Evolutionary conservation across 1,140 invertebrate species (phyloP), one percentile per base, ranked within the genome.

Genomic region (Drosophila novamexicana): DNA sequence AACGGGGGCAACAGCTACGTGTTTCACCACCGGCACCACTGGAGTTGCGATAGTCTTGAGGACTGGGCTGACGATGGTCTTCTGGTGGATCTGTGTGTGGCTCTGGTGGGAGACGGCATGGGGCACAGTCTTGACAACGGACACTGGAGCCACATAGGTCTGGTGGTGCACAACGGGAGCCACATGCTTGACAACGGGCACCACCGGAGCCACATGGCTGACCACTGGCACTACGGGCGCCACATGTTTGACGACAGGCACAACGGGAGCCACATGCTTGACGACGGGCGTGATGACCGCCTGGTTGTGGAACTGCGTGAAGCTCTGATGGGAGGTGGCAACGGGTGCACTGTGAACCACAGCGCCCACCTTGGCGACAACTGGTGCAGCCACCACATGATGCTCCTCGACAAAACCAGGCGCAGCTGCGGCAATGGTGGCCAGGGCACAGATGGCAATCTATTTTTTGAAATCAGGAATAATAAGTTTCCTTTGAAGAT

Each of bases 81-180:
- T 82, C 64, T 82, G 80, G 65, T 92, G 91, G 49, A 92, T 90
- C 62, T 91, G 85, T 2, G 88, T 89, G 71, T 91, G 93, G 49
- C 93, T 93, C 77, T 94, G 93, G 80, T 94, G 93, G 14, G 93
- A 94, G 22, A 94, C 90, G 50, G 90, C 82, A 8, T 90, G 86
- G 32, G 90, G 89, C 42, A 76, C 47, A 45, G 69, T 58, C 68
- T 88, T 79, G 12, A 83, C 59, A 8, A 86, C 69, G 42, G 84
- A 74, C 5, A 80, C 77, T 32, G 78, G 75, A 6, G 75, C 50
- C 16, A 77, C 75, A 54, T 68, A 66, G 47, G 81, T 58, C 57
- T 79, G 74, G 14, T 70, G 68, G 34, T 71, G 68, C 18, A 75
- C 73, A 50, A 56, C 53, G 22, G 75, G 69, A 4, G 85, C 78